These are phyloP conservation scores for rat (Rattus norvegicus) DNA, from an alignment of 2,113 vertebrate genomes.

Conservation along the genomic window GRCr8 NC_086020.1:124921001-124921500, in stretches of 20 bases:
- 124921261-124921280: constrained; percentile 22
- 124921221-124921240: constrained; percentile 63
- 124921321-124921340: constrained; percentile 29
- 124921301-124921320: constrained; percentile 44
- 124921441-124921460: constrained; percentile 55
- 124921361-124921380: constrained; percentile 52
- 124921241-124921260: constrained; percentile 47
- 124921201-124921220: constrained; percentile 6
- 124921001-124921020: no score
- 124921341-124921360: constrained; percentile 20
- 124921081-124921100: no score
- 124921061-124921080: no score
- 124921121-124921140: not conserved
- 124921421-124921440: constrained; percentile 48
- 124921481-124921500: not conserved
- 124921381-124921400: constrained; percentile 69
- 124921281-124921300: constrained; percentile 45
- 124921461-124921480: constrained; percentile 63
- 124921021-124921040: not conserved
- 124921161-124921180: constrained; percentile 13
- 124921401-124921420: constrained; percentile 64
- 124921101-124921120: not conserved
- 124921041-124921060: no score
- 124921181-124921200: constrained; percentile 55
- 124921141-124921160: constrained; percentile 9